Evolutionary conservation across 2,113 vertebrate species (phyloP), one percentile per base, ranked within the genome.

Genomic region (Eurypyga helias): DNA sequence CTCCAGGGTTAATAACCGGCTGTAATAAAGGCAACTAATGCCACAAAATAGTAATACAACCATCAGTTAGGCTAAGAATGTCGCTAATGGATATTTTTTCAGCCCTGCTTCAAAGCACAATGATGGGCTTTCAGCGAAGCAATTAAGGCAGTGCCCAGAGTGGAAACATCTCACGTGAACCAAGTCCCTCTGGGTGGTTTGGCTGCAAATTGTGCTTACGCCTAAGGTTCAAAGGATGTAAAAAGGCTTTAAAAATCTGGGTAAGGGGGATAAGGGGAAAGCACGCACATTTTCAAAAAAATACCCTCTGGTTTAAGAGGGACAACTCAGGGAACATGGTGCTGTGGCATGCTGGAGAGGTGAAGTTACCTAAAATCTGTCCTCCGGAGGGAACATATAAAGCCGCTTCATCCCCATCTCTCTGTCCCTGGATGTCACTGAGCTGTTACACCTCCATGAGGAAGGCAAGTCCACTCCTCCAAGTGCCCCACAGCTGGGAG

Each of bases 61-160:
- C 14, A 77, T 46, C 62, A 89, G 28, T 55, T 69, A 87, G 34
- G 19, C 51, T 70, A 45, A 80, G 76, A 89, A 87, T 24, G 54
- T 45, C 75, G 34, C 51, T 93, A 96, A 89, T 81, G 54, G 36
- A 18, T 93, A 86, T 66, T 93, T 90, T 93, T 54, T 76, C 43
- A 60, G 45, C 17, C 19, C 51, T 70, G n/a, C 71, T 90, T 93
- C 93, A 90, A 88, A 93, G 80, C 5, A 65, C 28, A 86, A 33
- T 61, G 41, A 80, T 41, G 60, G 62, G 31, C n/a, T 89, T 86
- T 90, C 72, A 89, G 72, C 31, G 83, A 24, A 88, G 49, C 55
- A 90, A 92, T 95, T 93, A 79, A 79, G 92, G 75, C 31, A 73
- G 34, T 77, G 72, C 46, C 60, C 60, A 46, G 28, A 90, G 45